Evolutionary conservation across 2,888 invertebrate genomes (phyloP), one percentile per base, ranked within the genome.

Genomic region (Oxycera nigricornis): DNA sequence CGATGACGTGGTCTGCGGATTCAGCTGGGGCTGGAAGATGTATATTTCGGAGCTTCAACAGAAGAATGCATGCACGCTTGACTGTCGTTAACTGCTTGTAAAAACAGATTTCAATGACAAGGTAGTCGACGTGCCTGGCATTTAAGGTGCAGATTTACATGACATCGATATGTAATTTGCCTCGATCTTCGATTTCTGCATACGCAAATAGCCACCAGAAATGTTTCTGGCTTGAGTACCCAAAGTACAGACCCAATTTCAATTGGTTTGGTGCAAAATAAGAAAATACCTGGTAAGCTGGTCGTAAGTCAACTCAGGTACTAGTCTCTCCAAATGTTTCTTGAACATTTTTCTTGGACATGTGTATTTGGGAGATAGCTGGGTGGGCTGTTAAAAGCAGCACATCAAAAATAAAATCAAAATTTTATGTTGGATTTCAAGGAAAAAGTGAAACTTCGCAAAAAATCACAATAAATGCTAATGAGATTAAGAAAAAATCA

Each of bases 141-240:
- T 55, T 22, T 55, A 4, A 55, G 17, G 52, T 22, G 52, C 24
- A 55, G 24, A 55, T 24, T 55, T 55, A 55, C 52, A 55, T 20
- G 52, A 55, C 52, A 55, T 6, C 52, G 52, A 55, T 55, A 22
- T 55, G 52, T 55, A 55, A 55, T 55, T 55, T 55, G 52, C 52
- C 24, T 20, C 22, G 2, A 55, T 22, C 9, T 20, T 55, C 52
- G 22, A 55, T 55, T 55, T 17, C 24, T 4, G 52, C 52, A 20
- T 55, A 22, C 52, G 2, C 11, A 55, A 55, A 55, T 55, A 17
- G 22, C 7, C 11, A 55, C 20, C 20, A 22, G 24, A 3, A 6
- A 20, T 22, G 4, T 20, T 55, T 55, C 20, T 20, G 7, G 17
- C 17, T 35, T 4, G 11, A 55, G 24, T 55, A 46, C 46, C 46